Percentiles rank a stretch among this genome's conserved stretches.
Evolutionary conservation across 1,140 invertebrate genomes (phyloP).

Genomic region (Coboldia fuscipes): DNA sequence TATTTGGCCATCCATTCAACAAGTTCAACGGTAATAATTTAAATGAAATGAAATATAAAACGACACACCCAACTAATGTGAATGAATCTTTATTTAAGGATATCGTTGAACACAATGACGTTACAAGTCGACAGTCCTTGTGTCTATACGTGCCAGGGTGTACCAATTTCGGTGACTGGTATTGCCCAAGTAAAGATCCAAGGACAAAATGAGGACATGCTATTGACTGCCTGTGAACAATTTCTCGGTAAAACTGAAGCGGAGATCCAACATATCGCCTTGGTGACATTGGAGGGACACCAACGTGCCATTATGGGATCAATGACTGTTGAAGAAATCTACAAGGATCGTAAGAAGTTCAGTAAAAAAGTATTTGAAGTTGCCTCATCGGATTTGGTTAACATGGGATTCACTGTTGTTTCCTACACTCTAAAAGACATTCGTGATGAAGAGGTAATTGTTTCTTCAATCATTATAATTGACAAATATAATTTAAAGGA

Average conservation of each 20-base stretch:
- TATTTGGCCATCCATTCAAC: constrained; percentile 88
- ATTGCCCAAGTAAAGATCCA: constrained; percentile 97
- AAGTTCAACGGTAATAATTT: constrained; percentile 65
- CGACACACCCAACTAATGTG: neutral
- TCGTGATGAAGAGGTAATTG: constrained; percentile 80
- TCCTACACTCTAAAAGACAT: constrained; percentile 97
- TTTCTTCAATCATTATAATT: constrained; percentile 2
- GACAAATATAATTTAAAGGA: constrained; percentile 4
- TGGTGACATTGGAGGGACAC: constrained; percentile 92
- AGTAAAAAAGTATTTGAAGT: constrained; percentile 93
- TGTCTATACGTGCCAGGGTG: constrained; percentile 90
- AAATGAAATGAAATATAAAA: neutral
- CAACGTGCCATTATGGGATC: constrained; percentile 97
- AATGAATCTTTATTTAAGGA: constrained; percentile 29
- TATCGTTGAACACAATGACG: constrained; percentile 93
- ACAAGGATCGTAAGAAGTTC: constrained; percentile 97
- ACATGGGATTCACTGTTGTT: constrained; percentile 96
- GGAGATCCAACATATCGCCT: constrained; percentile 81
- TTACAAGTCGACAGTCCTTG: constrained; percentile 76
- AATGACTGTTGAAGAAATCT: constrained; percentile 98
- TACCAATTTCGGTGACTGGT: constrained; percentile 81
- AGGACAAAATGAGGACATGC: constrained; percentile 92
- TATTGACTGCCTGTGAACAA: constrained; percentile 88
- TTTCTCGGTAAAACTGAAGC: constrained; percentile 81
- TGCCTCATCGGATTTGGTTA: constrained; percentile 83